These are phyloP conservation scores for Epirrhoe tristata DNA, from an alignment of 2,888 invertebrate genomes.

Conservation along the genomic window DNA sequence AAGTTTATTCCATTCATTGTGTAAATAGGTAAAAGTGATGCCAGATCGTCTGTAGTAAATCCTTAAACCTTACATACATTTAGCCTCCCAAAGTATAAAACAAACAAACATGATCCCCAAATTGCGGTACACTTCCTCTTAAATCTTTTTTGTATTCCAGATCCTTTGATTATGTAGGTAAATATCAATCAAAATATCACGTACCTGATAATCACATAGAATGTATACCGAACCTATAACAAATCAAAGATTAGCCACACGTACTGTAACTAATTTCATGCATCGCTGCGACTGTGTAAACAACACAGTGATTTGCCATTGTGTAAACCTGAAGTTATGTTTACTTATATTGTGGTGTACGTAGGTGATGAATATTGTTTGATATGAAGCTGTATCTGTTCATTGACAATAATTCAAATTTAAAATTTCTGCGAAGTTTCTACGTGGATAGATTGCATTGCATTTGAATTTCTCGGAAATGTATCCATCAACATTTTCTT, in stretches of 20 bases:
- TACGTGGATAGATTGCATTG: not conserved
- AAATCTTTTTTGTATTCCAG: too few species aligned
- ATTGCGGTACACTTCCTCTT: too few species aligned
- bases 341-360: not conserved
- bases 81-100: too few species aligned
- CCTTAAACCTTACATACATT: too few species aligned
- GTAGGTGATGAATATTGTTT: not conserved
- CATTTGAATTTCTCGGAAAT: not conserved
- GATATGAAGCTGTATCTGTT: not conserved
- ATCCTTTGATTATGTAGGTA: too few species aligned
- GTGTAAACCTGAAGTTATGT: slow-evolving; percentile 35
- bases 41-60: too few species aligned
- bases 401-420: too few species aligned
- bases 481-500: not conserved
- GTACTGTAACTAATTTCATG: slow-evolving; percentile 67
- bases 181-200: too few species aligned
- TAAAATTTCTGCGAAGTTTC: not conserved
- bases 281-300: slow-evolving; percentile 60
- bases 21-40: too few species aligned
- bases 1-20: too few species aligned
- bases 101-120: too few species aligned
- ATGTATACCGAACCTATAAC: slow-evolving; percentile 2
- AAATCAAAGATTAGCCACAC: slow-evolving; percentile 44
- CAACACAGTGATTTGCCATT: slow-evolving; percentile 62
- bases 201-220: not conserved